Evolutionary conservation across 2,113 vertebrate species (phyloP).

Genomic region (Eleginops maclovinus): DNA sequence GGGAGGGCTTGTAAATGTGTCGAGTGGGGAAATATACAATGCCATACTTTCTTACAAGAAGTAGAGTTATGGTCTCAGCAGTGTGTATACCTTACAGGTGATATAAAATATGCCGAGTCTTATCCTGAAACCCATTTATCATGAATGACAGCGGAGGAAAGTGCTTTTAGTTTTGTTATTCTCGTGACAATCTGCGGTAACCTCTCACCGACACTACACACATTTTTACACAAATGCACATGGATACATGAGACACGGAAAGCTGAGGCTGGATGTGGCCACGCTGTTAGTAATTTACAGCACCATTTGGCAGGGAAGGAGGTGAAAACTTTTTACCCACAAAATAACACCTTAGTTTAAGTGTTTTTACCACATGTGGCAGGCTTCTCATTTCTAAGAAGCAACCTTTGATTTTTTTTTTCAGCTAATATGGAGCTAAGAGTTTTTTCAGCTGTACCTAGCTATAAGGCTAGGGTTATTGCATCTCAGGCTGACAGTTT

Average conservation of each 20-base stretch:
- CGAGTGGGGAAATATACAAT: conserved; percentile 93
- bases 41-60: conserved; percentile 91
- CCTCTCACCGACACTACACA: conserved; percentile 43
- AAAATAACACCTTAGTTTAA: conserved; percentile 85
- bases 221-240: conserved; percentile 37
- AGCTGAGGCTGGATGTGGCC: conserved; percentile 33
- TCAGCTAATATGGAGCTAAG: not conserved
- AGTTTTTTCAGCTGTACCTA: not conserved
- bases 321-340: conserved; percentile 39
- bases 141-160: conserved; percentile 88
- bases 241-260: conserved; percentile 30
- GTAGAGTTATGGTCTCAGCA: conserved; percentile 94
- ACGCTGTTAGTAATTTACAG: conserved; percentile 51
- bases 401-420: not conserved
- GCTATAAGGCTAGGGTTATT: too few species aligned
- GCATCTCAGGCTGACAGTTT: too few species aligned
- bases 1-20: conserved; percentile 97
- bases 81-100: conserved; percentile 96
- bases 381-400: conserved; percentile 9
- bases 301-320: conserved; percentile 55
- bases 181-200: conserved; percentile 52
- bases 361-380: conserved; percentile 56
- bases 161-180: conserved; percentile 56
- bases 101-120: conserved; percentile 95
- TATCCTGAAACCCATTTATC: conserved; percentile 92